A percentile compares a stretch with the other conserved stretches of the same genome.
These are phyloP conservation scores for Hemibagrus wyckioides DNA, from an alignment of 2,113 vertebrate species.

Conservation along the genomic window DNA sequence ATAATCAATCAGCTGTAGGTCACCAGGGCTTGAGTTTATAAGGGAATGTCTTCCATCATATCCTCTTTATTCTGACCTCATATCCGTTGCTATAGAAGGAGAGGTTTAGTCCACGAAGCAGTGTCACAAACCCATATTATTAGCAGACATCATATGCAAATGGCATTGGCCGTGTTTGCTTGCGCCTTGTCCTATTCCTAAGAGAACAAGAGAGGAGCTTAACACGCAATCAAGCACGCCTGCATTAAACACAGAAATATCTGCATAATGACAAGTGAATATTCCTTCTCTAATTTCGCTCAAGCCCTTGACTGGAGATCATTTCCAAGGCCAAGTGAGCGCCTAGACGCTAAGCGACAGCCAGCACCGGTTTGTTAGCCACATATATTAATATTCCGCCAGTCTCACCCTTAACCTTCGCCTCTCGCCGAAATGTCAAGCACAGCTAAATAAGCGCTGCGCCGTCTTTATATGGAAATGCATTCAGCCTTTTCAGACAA, in stretches of 20 bases:
- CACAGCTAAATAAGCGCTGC: conserved; percentile 63
- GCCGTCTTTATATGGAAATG: conserved; percentile 70
- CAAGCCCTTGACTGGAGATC: conserved; percentile 39
- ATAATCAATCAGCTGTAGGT: conserved; percentile 53
- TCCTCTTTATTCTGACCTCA: conserved; percentile 52
- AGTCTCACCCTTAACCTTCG: conserved; percentile 57
- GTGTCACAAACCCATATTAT: not conserved
- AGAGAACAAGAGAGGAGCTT: not conserved
- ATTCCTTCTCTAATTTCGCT: conserved; percentile 28
- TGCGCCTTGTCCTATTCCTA: not conserved
- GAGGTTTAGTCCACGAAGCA: not conserved
- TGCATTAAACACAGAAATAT: conserved; percentile 20
- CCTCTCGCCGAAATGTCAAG: conserved; percentile 71
- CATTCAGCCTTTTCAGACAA: conserved; percentile 65
- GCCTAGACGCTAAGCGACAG: conserved; percentile 45
- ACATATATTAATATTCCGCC: conserved; percentile 53
- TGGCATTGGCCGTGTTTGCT: not conserved
- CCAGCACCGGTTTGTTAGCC: conserved; percentile 62
- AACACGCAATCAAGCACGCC: not conserved
- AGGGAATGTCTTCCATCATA: conserved; percentile 47
- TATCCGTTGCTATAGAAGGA: not conserved
- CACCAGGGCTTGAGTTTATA: conserved; percentile 19
- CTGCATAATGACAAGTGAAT: conserved; percentile 30
- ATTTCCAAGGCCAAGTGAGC: conserved; percentile 43
- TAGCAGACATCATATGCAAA: not conserved